These are phyloP conservation scores for Orientallactaga bullata DNA, from an alignment of 2,113 vertebrate species.

Conservation along the genomic window DNA sequence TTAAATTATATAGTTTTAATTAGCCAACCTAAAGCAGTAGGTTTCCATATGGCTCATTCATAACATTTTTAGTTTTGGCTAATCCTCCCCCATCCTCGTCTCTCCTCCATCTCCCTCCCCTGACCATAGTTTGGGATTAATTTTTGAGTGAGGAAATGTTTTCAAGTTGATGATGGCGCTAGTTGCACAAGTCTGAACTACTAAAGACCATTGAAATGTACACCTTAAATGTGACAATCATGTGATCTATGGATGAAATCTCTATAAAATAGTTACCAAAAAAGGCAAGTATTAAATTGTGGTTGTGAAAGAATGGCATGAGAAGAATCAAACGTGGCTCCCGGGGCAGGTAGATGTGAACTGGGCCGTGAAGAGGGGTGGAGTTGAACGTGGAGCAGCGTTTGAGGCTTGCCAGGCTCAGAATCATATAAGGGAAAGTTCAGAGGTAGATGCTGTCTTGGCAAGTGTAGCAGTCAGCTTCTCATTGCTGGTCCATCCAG, in stretches of 20 bases:
- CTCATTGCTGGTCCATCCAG: too few relatives aligned
- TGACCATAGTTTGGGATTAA: too few relatives aligned
- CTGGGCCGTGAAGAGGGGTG: accelerated
- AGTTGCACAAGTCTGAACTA: not conserved
- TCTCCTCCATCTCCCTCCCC: too few relatives aligned
- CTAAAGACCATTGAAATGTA: not conserved
- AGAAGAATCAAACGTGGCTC: not conserved
- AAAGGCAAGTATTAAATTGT: not conserved
- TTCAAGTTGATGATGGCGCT: not conserved
- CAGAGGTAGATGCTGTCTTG: not conserved
- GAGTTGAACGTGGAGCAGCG: not conserved
- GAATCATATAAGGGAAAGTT: not conserved
- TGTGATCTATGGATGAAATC: conserved; percentile 3
- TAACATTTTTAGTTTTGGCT: too few relatives aligned
- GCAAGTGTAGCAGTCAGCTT: too few relatives aligned
- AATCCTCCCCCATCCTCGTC: too few relatives aligned
- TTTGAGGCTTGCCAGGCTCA: not conserved
- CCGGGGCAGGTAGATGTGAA: not conserved
- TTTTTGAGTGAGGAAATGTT: not conserved
- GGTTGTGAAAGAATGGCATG: not conserved
- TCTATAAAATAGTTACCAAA: not conserved
- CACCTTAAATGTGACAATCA: not conserved
- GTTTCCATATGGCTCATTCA: too few relatives aligned
- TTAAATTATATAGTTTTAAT: too few relatives aligned
- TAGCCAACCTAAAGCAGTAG: too few relatives aligned